Conservation (phyloP, 1,140 invertebrate species). For the Thaumatotibia leucotreta region DNA sequence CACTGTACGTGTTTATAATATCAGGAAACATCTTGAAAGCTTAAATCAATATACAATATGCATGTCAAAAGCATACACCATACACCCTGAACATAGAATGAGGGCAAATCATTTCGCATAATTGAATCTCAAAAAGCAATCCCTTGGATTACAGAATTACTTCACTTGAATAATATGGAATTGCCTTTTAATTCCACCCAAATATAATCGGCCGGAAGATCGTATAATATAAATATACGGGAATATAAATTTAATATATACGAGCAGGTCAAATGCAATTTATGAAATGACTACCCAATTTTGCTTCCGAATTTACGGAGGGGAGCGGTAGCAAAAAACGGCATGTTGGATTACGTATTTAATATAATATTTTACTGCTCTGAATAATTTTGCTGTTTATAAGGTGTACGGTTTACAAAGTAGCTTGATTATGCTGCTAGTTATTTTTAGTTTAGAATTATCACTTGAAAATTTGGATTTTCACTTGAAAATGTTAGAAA, state of each 20-base stretch:
- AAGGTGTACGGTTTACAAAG: too few species aligned
- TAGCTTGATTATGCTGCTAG: too few species aligned
- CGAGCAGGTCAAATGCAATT: conserved; percentile 46
- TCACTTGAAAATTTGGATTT: too few species aligned
- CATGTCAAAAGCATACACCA: background rate
- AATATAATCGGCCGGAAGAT: background rate
- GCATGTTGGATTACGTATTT: background rate
- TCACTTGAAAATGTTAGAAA: too few species aligned
- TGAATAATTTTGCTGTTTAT: background rate
- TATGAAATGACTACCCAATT: conserved; percentile 57
- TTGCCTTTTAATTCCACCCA: background rate
- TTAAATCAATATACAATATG: too few species aligned
- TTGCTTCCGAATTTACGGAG: conserved; percentile 42
- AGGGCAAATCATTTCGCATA: conserved; percentile 1
- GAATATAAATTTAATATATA: conserved; percentile 42
- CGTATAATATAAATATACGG: background rate
- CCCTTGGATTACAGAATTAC: background rate
- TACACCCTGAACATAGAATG: background rate
- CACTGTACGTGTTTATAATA: too few species aligned
- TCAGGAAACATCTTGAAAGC: too few species aligned
- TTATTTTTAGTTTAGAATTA: too few species aligned
- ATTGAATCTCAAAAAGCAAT: background rate
- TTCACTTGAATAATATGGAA: background rate
- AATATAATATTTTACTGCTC: background rate
- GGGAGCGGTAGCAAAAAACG: background rate